Evolutionary conservation across 1,140 invertebrate species (phyloP), one percentile per base, ranked within the genome.

Genomic region (Drosophila parvula): DNA sequence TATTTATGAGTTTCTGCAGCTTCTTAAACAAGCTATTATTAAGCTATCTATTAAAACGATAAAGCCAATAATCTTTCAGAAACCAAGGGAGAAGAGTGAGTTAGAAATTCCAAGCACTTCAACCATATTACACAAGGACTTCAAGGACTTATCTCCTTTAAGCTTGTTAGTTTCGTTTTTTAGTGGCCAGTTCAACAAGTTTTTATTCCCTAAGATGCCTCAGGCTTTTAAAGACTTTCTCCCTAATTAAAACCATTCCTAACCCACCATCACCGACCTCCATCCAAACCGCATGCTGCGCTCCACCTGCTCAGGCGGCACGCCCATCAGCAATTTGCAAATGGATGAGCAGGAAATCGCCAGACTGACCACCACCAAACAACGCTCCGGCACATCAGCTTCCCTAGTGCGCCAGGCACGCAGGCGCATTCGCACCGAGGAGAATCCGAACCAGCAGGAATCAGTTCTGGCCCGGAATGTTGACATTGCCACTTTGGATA

Each of bases 371-470:
- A 6, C 56, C 1, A 6, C 56, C 22, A 88, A 88, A n/a, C 10
- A 48, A 4, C 68, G 55, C 4, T 56, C 84, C 11, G 56, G 63
- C 27, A 75, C 80, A 6, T 69, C 84, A 16, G 47, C 47, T 30
- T 10, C 28, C 0, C 30, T 89, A 8, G 78, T 84, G 48, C 81
- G 80, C 2, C 61, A 78, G 16, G 84, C 84, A 9, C 67, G 70
- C 18, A 74, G 78, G 22, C 78, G 84, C 7, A 71, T 71, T 36
- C 53, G 64, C 14, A 89, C 78, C 4, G 50, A 38, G 0, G 78
- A 84, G 43, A 60, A 69, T 45, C 84, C 84, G 1, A 55, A 22
- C 7, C 56, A 60, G 7, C 34, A 10, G 10, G 22, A 56, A 12
- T 18, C 65, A 0, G 8, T 36, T 2, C 5, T 32, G 5, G 11